Conservation (phyloP, 1,140 invertebrate species). For the Potamilus streckersoni region DNA sequence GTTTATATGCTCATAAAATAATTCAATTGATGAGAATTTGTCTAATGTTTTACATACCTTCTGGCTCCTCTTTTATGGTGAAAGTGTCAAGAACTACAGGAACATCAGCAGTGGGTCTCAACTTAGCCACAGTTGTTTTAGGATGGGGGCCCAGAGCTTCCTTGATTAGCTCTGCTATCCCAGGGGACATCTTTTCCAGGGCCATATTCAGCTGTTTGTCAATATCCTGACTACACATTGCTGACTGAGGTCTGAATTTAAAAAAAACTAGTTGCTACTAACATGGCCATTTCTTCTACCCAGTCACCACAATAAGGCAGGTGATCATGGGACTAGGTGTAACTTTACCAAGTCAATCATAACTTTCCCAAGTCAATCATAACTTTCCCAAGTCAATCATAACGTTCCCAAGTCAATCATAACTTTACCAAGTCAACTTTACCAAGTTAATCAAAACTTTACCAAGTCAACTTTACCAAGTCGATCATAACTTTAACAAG, state of each 20-base stretch:
- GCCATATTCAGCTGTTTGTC: conserved; percentile 40
- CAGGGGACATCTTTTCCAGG: conserved; percentile 44
- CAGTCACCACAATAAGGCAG: no score
- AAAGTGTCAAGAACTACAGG: conserved; percentile 11
- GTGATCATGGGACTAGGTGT: no score
- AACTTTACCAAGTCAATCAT: no score
- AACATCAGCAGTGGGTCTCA: not conserved
- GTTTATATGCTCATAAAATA: no score
- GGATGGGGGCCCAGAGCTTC: conserved; percentile 33
- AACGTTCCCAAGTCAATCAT: no score
- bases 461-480: no score
- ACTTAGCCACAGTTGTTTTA: not conserved
- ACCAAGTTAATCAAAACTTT: no score
- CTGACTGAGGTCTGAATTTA: conserved; percentile 43
- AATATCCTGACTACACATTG: conserved; percentile 17
- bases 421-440: no score
- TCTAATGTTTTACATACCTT: not conserved
- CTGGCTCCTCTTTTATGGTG: not conserved
- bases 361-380: no score
- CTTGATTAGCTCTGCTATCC: conserved; percentile 37
- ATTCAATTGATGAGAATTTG: no score
- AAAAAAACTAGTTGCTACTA: not conserved
- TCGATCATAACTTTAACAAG: no score
- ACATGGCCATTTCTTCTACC: not conserved
- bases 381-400: no score